phyloP scores from a whole-genome alignment of 2,888 invertebrate species.

The Mesorhabditis spiculigera region DNA sequence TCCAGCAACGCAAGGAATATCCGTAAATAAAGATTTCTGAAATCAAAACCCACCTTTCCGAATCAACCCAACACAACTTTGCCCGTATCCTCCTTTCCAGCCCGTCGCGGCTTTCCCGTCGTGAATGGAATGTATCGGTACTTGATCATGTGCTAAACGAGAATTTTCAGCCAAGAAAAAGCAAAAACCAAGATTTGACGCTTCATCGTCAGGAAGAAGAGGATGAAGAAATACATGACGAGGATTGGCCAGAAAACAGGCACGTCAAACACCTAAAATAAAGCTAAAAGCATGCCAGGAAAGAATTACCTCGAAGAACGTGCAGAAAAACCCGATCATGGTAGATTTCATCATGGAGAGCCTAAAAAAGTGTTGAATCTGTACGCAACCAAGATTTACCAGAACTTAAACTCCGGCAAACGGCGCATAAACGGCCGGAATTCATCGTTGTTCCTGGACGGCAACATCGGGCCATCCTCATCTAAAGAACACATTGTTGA shows the following conservation, averaged over 20 bases:
- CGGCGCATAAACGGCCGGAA: slow-evolving; percentile 94
- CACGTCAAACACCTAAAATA: slow-evolving; percentile 77
- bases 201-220: slow-evolving; percentile 99
- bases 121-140: slow-evolving; percentile 98
- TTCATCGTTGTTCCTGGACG: slow-evolving; percentile 90
- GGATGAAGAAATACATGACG: slow-evolving; percentile 97
- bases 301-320: slow-evolving; percentile 76
- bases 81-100: slow-evolving; percentile 62
- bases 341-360: slow-evolving; percentile 92
- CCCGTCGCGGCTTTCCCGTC: slow-evolving; percentile 92
- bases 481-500: slow-evolving; percentile 16
- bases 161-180: background rate
- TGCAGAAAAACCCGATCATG: slow-evolving; percentile 81
- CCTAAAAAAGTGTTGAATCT: slow-evolving; percentile 58
- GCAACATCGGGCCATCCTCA: slow-evolving; percentile 76
- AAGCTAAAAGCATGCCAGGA: background rate
- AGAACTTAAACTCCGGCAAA: slow-evolving; percentile 96
- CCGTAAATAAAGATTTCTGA: too few relatives aligned
- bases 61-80: slow-evolving; percentile 56
- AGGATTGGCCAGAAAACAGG: slow-evolving; percentile 99
- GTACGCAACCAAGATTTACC: slow-evolving; percentile 26
- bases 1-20: too few relatives aligned
- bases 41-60: too few relatives aligned
- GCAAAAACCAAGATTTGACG: slow-evolving; percentile 83
- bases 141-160: slow-evolving; percentile 93